Evolutionary conservation across 2,888 invertebrate genomes (phyloP), one percentile per base, ranked within the genome.

Genomic region (Xestia xanthographa): DNA sequence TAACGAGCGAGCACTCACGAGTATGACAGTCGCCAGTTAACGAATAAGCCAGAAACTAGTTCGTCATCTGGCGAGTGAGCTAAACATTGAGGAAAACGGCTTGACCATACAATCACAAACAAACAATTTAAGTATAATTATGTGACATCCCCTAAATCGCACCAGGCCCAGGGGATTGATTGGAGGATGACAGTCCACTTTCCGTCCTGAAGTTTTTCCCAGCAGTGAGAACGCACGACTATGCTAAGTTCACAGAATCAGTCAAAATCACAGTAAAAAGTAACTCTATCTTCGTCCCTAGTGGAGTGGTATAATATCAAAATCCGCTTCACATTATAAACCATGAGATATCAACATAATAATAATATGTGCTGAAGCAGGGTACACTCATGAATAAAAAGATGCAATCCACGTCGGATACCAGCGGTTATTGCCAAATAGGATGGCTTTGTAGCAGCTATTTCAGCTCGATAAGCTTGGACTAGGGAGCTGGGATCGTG

Each of bases 381-480:
- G 69, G 50, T 73, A 85, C 72, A 77, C 85, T 88, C 89, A 89
- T 89, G 89, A 88, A 88, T 89, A 89, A 86, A 88, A 88, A 88
- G 86, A 88, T 88, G 90, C 88, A 88, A 88, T 88, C 79, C 79
- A 45, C 74, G 58, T 67, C 69, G 66, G 73, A 75, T 72, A 80
- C 75, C 68, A 77, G 79, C 69, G 75, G 81, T 82, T 88, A 88
- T 88, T 77, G 75, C 75, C 75, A 41, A 75, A 79, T 77, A 77
- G 66, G 77, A 77, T 80, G 72, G 63, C 72, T 78, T 83, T 79
- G 79, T 82, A 77, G 76, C 75, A 70, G 79, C 84, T 81, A 81
- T 82, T 84, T 77, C 74, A 86, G 75, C 83, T 86, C 76, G 66
- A 86, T 86, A 79, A 86, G 73, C 85, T 77, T 62, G 62, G 50